phyloP scores from a whole-genome alignment of 2,113 vertebrate species.

The Mustela nigripes region DNA sequence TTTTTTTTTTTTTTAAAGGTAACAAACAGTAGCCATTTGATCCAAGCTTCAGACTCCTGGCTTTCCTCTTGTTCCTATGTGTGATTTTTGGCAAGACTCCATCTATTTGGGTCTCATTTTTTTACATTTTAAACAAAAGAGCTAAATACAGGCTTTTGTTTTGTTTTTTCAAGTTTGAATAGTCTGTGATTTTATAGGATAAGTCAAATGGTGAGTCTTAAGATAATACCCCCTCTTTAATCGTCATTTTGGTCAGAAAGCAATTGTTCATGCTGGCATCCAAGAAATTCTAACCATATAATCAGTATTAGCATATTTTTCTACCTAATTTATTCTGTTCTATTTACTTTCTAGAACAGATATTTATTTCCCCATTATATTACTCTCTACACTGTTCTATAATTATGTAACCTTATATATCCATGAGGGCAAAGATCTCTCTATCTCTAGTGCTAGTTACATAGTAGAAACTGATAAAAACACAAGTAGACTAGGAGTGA shows the following conservation, averaged over 20 bases:
- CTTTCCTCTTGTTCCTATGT: background rate
- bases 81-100: background rate
- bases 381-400: background rate
- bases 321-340: background rate
- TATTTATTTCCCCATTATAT: background rate
- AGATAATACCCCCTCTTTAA: background rate
- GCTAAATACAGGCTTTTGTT: background rate
- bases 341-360: background rate
- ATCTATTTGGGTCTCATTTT: background rate
- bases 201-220: slow-evolving; percentile 15
- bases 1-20: background rate
- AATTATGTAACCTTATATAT: background rate
- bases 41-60: background rate
- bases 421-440: background rate
- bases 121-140: slow-evolving; percentile 70
- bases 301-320: background rate
- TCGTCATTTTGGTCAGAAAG: background rate
- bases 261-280: background rate
- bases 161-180: background rate
- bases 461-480: background rate
- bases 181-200: background rate
- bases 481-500: background rate
- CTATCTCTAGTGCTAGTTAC: background rate
- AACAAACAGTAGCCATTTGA: background rate
- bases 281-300: slow-evolving; percentile 16